A percentile compares a stretch with the other conserved stretches of the same genome.
Conservation (phyloP, 2,888 invertebrate species). For the Halocaridina rubra region DNA sequence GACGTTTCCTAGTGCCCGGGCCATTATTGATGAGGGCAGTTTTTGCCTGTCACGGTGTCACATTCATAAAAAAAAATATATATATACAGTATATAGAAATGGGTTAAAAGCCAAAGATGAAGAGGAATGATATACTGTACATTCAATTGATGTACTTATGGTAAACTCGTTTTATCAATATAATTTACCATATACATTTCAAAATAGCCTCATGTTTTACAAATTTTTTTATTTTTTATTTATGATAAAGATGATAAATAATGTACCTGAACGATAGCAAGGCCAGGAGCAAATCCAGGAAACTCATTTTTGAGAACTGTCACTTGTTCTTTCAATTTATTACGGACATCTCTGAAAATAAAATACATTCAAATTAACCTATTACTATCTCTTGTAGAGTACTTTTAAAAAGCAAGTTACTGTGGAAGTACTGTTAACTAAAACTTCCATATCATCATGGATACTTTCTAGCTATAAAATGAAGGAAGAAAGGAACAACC, state of each 20-base stretch:
- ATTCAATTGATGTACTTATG: neutral
- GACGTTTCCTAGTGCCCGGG: too few relatives aligned
- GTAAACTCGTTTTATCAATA: neutral
- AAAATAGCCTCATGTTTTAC: neutral
- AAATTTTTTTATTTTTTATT: neutral
- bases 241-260: neutral
- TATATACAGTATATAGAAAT: neutral
- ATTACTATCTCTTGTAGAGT: too few relatives aligned
- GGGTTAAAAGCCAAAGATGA: neutral
- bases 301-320: slow-evolving; percentile 42
- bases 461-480: too few relatives aligned
- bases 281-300: slow-evolving; percentile 70
- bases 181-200: neutral
- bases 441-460: too few relatives aligned
- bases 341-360: slow-evolving; percentile 56
- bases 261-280: slow-evolving; percentile 81
- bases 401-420: too few relatives aligned
- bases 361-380: neutral
- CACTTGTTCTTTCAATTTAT: slow-evolving; percentile 44
- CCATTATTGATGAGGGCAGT: too few relatives aligned
- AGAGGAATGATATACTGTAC: neutral
- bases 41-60: too few relatives aligned
- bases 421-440: too few relatives aligned
- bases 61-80: too few relatives aligned
- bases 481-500: too few relatives aligned